These are phyloP conservation scores for Terrapene triunguis DNA, from an alignment of 2,113 vertebrate genomes.

Conservation along the genomic window DNA sequence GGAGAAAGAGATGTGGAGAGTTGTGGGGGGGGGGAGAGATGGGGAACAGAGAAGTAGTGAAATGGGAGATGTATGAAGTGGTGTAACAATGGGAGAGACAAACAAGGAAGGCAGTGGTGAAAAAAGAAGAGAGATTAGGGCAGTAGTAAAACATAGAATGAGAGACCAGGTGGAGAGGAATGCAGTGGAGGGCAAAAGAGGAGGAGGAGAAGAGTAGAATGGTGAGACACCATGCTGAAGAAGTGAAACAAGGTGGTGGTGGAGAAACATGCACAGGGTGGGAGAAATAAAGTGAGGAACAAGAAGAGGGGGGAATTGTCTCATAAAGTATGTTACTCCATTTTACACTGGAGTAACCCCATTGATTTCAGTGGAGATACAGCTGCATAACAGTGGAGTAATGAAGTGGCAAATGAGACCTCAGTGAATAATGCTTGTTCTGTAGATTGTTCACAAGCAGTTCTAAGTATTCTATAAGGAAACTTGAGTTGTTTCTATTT, in stretches of 20 bases:
- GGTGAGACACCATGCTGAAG: background rate
- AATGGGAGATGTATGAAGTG: background rate
- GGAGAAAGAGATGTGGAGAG: background rate
- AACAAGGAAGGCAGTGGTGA: background rate
- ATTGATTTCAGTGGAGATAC: background rate
- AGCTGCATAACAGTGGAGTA: background rate
- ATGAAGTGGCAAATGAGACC: background rate
- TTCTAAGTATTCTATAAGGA: background rate
- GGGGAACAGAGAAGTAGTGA: background rate
- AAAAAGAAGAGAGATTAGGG: background rate
- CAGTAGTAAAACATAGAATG: background rate
- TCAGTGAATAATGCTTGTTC: background rate
- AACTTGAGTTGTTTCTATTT: background rate
- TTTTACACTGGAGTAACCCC: background rate
- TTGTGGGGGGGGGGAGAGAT: background rate
- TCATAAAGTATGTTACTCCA: background rate
- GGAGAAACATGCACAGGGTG: background rate
- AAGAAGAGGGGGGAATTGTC: background rate
- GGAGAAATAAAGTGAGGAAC: background rate
- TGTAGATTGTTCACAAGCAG: rapidly evolving
- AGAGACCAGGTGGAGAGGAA: background rate
- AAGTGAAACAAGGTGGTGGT: background rate
- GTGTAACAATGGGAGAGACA: background rate
- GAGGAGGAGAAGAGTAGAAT: background rate
- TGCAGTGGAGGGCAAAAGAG: background rate